Base-by-base conservation (phyloP, 2,113 vertebrate species). In the Lampris incognitus region DNA sequence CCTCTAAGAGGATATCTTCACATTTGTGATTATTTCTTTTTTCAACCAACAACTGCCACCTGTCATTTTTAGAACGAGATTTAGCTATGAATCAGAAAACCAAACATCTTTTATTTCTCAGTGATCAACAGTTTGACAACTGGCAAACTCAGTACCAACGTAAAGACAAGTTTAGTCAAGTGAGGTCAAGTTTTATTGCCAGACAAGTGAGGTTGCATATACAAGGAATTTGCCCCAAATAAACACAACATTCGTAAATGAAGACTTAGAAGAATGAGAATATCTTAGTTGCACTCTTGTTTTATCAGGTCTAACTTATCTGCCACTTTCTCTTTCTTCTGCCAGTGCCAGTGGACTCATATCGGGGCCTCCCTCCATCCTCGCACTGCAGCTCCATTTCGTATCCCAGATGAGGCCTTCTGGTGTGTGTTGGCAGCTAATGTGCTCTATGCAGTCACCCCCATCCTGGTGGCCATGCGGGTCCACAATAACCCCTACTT, bases 301-400 rank as follows among this genome's bases (percentile, higher is more conserved):
- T 24, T 3, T 67, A 2, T 61, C 40, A 37, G 39, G 6, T 49
- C 54, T 61, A 2, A 59, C 2, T 10, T 71, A 13, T 58, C 1
- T 69, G 5, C 66, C 46, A 6, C 2, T 67, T 11, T 48, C 36
- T 65, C 24, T 49, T 9, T 56, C 46, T 56, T 2, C 39, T 70
- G 64, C 0, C 88, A 97, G 97, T 96, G 95, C 1, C 97, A 98
- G 88, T 97, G 97, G 93, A 81, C 93, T 4, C 96, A 98, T 74
- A 74, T 96, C 2, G 95, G 96, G 0, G 95, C 94, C 0, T 96
- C 95, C 2, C 86, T 96, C 64, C 96, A 98, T 72, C 3, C 85
- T 37, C 94, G 93, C 9, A 98, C 96, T 0, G 85, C 94, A 0
- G 95, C 95, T 74, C 95, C 94, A 0, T 97, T 95, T 88, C 95